These are phyloP conservation scores for Eristalis intricaria DNA, from an alignment of 2,888 invertebrate species.

Conservation along the genomic window DNA sequence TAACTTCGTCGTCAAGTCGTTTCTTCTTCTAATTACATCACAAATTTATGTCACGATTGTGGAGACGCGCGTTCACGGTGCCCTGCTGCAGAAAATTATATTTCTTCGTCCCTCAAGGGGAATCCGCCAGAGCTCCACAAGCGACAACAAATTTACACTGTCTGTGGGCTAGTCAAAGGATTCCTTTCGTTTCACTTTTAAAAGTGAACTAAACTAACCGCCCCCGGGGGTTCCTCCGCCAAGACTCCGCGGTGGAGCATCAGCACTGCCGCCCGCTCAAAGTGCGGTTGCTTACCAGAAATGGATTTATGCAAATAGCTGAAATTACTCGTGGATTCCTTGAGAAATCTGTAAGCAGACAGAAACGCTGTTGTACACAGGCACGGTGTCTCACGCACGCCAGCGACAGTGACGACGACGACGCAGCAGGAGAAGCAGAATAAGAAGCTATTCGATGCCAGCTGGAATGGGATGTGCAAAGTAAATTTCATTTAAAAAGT, in stretches of 20 bases:
- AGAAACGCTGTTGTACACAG: not conserved
- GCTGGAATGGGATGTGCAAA: slow-evolving; percentile 55
- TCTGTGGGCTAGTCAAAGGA: slow-evolving; percentile 41
- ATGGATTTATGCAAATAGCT: slow-evolving; percentile 66
- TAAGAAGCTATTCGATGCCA: not conserved
- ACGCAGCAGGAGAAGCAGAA: not conserved
- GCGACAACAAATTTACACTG: slow-evolving; percentile 11
- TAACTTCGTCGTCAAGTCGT: not conserved
- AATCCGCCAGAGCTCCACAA: not conserved
- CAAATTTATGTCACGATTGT: slow-evolving; percentile 69
- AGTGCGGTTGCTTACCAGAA: slow-evolving; percentile 23
- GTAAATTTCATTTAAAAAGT: slow-evolving; percentile 72
- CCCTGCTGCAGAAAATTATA: slow-evolving; percentile 24
- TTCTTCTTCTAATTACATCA: slow-evolving; percentile 59
- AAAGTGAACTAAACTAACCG: slow-evolving; percentile 43
- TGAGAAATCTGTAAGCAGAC: slow-evolving; percentile 22
- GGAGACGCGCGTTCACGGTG: slow-evolving; percentile 1
- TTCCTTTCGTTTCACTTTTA: slow-evolving; percentile 22
- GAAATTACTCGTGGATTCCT: slow-evolving; percentile 43
- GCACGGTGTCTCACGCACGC: slow-evolving; percentile 15
- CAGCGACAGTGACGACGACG: not conserved
- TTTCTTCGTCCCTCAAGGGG: slow-evolving; percentile 23
- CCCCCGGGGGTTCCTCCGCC: slow-evolving; percentile 1
- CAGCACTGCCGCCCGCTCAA: slow-evolving; percentile 14
- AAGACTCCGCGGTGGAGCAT: not conserved